phyloP scores from a whole-genome alignment of 2,113 vertebrate species.

The Hemiprocne comata region DNA sequence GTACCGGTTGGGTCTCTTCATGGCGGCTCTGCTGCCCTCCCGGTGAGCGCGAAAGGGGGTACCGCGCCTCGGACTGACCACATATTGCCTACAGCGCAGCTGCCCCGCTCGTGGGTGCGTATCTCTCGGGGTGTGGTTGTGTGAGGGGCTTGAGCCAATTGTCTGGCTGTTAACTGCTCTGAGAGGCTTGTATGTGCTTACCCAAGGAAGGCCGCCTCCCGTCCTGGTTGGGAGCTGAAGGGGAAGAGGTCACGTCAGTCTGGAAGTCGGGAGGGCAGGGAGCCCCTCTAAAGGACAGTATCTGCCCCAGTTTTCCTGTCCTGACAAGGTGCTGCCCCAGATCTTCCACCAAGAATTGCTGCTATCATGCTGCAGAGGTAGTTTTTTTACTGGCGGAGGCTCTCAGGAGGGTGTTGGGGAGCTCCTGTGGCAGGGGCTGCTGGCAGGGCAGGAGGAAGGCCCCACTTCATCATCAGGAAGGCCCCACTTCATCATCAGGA shows the following conservation, averaged over 20 bases:
- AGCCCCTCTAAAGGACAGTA: neutral
- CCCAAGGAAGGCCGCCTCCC: neutral
- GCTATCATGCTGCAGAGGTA: rapidly evolving
- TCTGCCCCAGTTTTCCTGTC: neutral
- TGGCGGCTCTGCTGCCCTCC: too few relatives aligned
- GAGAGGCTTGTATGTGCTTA: rapidly evolving
- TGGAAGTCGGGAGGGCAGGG: neutral
- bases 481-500: neutral
- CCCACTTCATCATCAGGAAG: neutral
- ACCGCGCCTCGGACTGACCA: neutral
- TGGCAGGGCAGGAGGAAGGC: neutral
- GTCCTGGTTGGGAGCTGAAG: neutral
- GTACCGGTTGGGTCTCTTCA: too few relatives aligned
- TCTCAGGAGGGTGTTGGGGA: neutral
- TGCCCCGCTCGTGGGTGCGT: neutral
- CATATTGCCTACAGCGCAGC: rapidly evolving
- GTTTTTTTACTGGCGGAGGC: neutral
- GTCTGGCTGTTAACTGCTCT: neutral
- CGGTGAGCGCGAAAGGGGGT: too few relatives aligned
- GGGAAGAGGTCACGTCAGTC: neutral
- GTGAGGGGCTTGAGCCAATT: rapidly evolving
- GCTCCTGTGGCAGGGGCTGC: neutral
- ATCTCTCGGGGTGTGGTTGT: rapidly evolving
- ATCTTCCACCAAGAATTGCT: neutral
- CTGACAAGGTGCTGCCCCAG: neutral